These are phyloP conservation scores for Poeciliopsis gracilis DNA, from an alignment of 2,797 vertebrate species.

Conservation along the genomic window DNA sequence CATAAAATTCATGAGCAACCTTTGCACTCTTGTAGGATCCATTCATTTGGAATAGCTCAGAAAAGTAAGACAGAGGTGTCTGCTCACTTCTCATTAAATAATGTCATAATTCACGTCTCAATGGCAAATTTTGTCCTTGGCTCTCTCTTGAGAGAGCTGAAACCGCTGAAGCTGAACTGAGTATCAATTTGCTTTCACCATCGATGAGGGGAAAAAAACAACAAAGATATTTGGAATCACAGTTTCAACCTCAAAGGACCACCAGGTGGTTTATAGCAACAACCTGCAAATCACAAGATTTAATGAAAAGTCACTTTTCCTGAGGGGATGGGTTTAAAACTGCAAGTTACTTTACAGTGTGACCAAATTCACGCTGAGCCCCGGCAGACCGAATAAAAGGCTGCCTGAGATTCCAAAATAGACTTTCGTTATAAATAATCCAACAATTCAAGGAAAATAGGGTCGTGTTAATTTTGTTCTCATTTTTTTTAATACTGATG, in stretches of 20 bases:
- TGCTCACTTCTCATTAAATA: constrained; percentile 69
- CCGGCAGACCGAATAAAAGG: neutral
- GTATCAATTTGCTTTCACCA: constrained; percentile 62
- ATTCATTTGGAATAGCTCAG: constrained; percentile 47
- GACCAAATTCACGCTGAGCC: constrained; percentile 4
- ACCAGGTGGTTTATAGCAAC: constrained; percentile 27
- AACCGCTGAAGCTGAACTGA: constrained; percentile 57
- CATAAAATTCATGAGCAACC: constrained; percentile 47
- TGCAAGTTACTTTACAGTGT: constrained; percentile 3
- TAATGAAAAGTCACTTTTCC: constrained; percentile 34
- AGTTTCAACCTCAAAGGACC: constrained; percentile 31
- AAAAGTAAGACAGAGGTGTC: constrained; percentile 69
- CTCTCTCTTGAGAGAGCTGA: constrained; percentile 28
- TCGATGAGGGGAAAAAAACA: constrained; percentile 37
- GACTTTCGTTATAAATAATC: neutral
- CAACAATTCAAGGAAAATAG: neutral
- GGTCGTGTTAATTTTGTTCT: neutral
- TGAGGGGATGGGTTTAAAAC: neutral
- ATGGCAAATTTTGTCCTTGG: constrained; percentile 53
- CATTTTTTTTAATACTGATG: neutral
- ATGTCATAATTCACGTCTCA: constrained; percentile 60
- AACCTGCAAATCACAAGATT: constrained; percentile 24
- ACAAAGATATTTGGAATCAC: constrained; percentile 38
- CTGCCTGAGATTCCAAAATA: neutral
- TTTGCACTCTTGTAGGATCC: constrained; percentile 63